Base-by-base conservation (phyloP, 2,113 vertebrate species). In the Lota lota region DNA sequence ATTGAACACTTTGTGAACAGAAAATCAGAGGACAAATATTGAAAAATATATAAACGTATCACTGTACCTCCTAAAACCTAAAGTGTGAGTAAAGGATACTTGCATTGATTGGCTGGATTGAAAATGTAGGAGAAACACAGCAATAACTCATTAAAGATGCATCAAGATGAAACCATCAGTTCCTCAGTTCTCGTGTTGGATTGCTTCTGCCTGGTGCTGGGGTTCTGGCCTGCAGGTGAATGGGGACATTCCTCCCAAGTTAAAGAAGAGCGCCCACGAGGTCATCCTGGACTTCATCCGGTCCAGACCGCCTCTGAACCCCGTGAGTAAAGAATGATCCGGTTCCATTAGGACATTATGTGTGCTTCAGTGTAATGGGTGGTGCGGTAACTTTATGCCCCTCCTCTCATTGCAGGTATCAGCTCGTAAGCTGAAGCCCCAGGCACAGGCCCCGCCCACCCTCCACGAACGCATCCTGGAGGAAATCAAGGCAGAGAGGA, bases 261-360 rank as follows among this genome's bases (percentile, higher is more conserved):
- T 99, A 90, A 97, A 95, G 88, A 98, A 98, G 90, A 99, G 97
- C 3, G 97, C 97, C 75, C 97, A 99, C 82, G 97, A 99, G 88
- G 94, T 96, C 88, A 99, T 99, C 87, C 92, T 99, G 82, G 97
- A 99, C 76, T 99, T 99, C 86, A 99, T 99, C 86, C 91, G 97
- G 77, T 99, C 97, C 10, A 93, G 97, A 78, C 97, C 97, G 14
- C 97, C 97, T 1, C 92, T 99, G 75, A 99, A 99, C 87, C 97
- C 97, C 20, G 97, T 99, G 90, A 88, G 95, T 88, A 18, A 3
- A 63, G 56, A 1, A 60, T 1, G 22, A 61, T 54, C 57, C 36
- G 3, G 17, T 11, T 17, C 18, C 58, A 60, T 12, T 20, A 2
- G n/a, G n/a, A 12, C 20, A 21, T 60, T 21, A 21, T 7, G n/a